Evolutionary conservation across 2,888 invertebrate species (phyloP), one percentile per base, ranked within the genome.

Genomic region (Noctua fimbriata): DNA sequence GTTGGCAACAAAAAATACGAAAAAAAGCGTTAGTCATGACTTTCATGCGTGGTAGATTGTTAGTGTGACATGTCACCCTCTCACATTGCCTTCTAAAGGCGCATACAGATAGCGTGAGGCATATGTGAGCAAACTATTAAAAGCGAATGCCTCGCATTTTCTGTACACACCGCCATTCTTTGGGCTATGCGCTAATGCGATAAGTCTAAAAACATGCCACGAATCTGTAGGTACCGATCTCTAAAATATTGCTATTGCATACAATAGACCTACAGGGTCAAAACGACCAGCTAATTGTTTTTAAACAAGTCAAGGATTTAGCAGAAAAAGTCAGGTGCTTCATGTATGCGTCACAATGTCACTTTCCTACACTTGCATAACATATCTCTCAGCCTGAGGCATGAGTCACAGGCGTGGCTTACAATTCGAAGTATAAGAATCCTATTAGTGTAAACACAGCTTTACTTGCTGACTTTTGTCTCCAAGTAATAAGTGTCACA

Each of bases 401-500:
- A n/a, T n/a, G n/a, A 14, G 5, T n/a, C 4, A n/a, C 5, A 41
- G 14, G 7, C 24, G 14, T 24, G 14, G 12, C 36, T 65, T 12
- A 10, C 12, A 4, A 36, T 66, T 41, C 12, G 0, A 66, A 44
- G 9, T 16, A n/a, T 9, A 16, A 16, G 9, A n/a, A 16, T 67
- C 44, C 0, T 44, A 7, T 0, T n/a, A 67, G 16, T 67, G 4
- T 67, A 14, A 44, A 44, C 44, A n/a, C 18, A n/a, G 1, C 67
- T 7, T 67, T 44, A 69, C 63, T 58, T 58, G 36, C 73, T 71
- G 71, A 84, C 76, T 85, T 73, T 73, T 74, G 69, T 72, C 65
- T 84, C 60, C 18, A 52, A 69, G 71, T 82, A 85, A 81, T 85
- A 82, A 76, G 47, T 78, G 72, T 74, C 78, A 81, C 65, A 72